These are phyloP conservation scores for Paramormyrops hopkinsi DNA, from an alignment of 2,797 vertebrate genomes.

Conservation along the genomic window DNA sequence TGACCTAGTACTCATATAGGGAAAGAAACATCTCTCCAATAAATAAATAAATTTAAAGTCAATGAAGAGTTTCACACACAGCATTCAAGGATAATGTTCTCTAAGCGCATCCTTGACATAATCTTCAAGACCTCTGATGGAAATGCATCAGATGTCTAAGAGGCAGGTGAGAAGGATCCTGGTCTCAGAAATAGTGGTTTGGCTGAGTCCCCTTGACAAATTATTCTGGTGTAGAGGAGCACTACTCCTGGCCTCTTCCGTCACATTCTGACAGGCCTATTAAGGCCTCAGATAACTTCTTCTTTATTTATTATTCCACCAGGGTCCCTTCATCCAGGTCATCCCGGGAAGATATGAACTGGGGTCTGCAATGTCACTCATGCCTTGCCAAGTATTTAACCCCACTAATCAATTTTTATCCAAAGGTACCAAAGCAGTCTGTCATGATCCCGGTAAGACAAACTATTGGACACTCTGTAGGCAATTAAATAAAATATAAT, in stretches of 20 bases:
- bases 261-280: slow-evolving; percentile 19
- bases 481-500: neutral
- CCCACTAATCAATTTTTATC: neutral
- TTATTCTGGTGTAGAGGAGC: neutral
- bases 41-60: neutral
- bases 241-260: neutral
- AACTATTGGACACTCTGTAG: neutral
- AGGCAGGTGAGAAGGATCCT: neutral
- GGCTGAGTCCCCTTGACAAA: slow-evolving; percentile 3
- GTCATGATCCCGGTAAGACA: neutral
- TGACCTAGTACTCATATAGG: neutral
- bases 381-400: neutral
- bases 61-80: neutral
- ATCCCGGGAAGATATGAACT: neutral
- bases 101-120: neutral
- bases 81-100: neutral
- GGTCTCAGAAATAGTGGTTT: neutral
- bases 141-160: neutral
- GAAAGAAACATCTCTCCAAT: neutral
- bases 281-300: neutral
- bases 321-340: slow-evolving; percentile 20
- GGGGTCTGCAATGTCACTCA: slow-evolving; percentile 8
- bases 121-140: neutral
- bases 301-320: neutral
- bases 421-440: neutral